Base-by-base conservation (phyloP, 2,797 vertebrate genomes). In the Nannoperca australis region DNA sequence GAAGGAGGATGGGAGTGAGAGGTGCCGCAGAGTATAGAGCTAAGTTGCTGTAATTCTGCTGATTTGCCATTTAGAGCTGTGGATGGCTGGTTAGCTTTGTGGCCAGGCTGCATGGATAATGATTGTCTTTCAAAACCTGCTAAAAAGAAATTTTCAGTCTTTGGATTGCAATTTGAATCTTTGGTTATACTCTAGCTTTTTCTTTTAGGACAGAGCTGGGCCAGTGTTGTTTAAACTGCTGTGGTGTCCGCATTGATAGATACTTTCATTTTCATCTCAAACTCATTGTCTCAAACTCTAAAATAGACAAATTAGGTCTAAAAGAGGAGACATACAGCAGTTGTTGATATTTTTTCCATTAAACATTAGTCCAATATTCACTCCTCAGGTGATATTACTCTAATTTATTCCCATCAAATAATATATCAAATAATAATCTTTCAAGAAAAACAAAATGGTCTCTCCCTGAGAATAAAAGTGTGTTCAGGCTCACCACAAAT, bases 11-110 rank as follows among this genome's bases (percentile, higher is more conserved):
- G 6, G 53, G 53, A 70, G 45, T 72, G 61, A 38, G n/a, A 65
- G 76, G 72, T 59, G 60, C 27, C 15, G 4, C 38, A 27, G 56
- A 76, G 72, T 64, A 70, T 80, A 67, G 63, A 50, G 32, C 75
- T 72, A n/a, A 64, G 75, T 72, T 65, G 54, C 58, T 76, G 55
- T 42, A 72, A 73, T 84, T 82, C 51, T 71, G 59, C 64, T 79
- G 74, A 81, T 61, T 69, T 60, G 56, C 51, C 45, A 27, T 5
- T 64, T 60, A 82, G 36, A 62, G 54, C 65, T 70, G 53, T 22
- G 63, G 76, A 56, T 56, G 72, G 47, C 65, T 65, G 77, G 40
- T 67, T 32, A 34, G 64, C 67, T 66, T 14, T 32, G 54, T 38
- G 56, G 42, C 60, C 38, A 6, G 30, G 30, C 51, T 73, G 56